phyloP scores from a whole-genome alignment of 2,888 invertebrate genomes.

The Zaprionus obscuricornis region DNA sequence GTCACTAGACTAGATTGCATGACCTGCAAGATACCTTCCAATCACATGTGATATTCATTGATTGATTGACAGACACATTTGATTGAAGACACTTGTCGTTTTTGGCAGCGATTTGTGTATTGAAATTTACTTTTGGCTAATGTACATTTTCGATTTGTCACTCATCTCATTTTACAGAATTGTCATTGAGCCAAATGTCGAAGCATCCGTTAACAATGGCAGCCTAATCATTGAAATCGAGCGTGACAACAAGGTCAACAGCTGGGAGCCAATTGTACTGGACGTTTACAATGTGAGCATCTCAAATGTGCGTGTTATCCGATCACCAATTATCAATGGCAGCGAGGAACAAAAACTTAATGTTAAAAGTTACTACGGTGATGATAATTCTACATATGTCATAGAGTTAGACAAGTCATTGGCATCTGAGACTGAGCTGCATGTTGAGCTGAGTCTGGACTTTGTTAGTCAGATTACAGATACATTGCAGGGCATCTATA shows the following conservation, averaged over 20 bases:
- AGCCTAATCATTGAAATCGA: constrained; percentile 79
- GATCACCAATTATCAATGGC: constrained; percentile 46
- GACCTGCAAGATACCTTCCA: constrained; percentile 38
- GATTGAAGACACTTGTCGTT: constrained; percentile 59
- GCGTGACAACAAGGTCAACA: constrained; percentile 74
- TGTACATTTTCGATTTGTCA: constrained; percentile 17
- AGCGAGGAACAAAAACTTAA: constrained; percentile 75
- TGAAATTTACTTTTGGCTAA: constrained; percentile 17
- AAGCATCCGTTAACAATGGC: constrained; percentile 79
- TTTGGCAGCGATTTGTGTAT: constrained; percentile 59
- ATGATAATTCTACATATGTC: constrained; percentile 79
- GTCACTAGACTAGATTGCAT: constrained; percentile 12
- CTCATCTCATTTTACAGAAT: constrained; percentile 67
- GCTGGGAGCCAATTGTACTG: constrained; percentile 81
- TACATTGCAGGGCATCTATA: constrained; percentile 85
- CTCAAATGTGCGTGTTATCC: constrained; percentile 77
- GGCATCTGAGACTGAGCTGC: constrained; percentile 55
- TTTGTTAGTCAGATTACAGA: constrained; percentile 85
- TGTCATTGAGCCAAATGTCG: constrained; percentile 81
- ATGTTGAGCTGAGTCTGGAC: constrained; percentile 84
- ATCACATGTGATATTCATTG: constrained; percentile 28
- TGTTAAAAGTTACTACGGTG: constrained; percentile 81
- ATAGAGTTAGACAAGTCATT: constrained; percentile 69
- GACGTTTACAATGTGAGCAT: constrained; percentile 82
- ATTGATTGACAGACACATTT: constrained; percentile 68